These are phyloP conservation scores for Eciton burchellii DNA, from an alignment of 1,140 invertebrate species.

Conservation along the genomic window DNA sequence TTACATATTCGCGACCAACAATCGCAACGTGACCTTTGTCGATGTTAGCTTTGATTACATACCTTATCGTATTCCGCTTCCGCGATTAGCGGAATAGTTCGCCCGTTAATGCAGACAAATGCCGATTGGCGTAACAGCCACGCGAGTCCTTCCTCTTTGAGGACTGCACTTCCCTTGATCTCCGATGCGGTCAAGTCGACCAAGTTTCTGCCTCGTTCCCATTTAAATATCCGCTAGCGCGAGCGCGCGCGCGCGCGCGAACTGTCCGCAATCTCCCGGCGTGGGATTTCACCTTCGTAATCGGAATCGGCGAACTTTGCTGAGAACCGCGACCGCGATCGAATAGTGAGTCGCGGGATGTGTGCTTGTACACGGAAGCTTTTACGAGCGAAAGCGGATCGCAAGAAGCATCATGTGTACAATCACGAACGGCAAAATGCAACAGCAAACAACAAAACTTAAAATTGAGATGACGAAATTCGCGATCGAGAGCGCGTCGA, in stretches of 20 bases:
- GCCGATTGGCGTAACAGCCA: constrained; percentile 13
- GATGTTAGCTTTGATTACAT: constrained; percentile 40
- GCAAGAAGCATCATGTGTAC: neutral
- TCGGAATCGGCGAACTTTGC: constrained; percentile 47
- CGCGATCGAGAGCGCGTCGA: no score
- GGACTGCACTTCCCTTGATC: constrained; percentile 65
- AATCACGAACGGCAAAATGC: constrained; percentile 21
- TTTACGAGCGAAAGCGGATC: neutral
- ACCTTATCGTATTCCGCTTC: constrained; percentile 3
- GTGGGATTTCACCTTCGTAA: constrained; percentile 65
- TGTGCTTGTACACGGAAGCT: no score
- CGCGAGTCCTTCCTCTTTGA: constrained; percentile 58
- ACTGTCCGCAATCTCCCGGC: constrained; percentile 53
- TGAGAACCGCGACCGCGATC: constrained; percentile 46
- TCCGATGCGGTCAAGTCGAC: constrained; percentile 63
- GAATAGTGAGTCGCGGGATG: constrained; percentile 47
- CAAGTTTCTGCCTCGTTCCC: constrained; percentile 56
- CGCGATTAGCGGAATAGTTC: constrained; percentile 25
- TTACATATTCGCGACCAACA: constrained; percentile 4
- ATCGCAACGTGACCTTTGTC: neutral
- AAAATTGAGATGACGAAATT: neutral
- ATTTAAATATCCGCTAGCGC: constrained; percentile 66
- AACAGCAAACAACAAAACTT: neutral
- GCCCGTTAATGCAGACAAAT: constrained; percentile 56
- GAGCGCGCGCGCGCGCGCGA: constrained; percentile 29